phyloP scores from a whole-genome alignment of 53 echinoderm and acorn worm genomes.

The Apostichopus leukothele region DNA sequence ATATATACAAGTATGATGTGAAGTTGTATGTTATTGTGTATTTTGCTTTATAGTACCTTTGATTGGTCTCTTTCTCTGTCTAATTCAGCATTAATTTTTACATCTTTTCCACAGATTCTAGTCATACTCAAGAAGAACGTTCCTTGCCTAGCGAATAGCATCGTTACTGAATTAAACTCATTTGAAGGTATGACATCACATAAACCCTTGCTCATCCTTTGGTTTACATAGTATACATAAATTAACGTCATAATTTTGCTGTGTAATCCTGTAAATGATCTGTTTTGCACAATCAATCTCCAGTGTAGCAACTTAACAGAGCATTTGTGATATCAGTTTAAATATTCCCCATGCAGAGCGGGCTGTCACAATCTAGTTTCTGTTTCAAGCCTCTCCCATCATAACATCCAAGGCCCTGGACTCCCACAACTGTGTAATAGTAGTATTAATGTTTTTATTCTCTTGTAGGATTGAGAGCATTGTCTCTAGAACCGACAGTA shows the following conservation, averaged over 20 bases:
- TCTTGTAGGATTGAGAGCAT: constrained; percentile 22
- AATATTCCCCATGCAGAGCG: no score
- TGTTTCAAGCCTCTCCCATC: background rate
- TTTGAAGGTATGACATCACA: constrained; percentile 47
- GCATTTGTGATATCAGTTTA: no score
- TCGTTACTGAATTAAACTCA: constrained; percentile 40
- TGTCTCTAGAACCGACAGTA: background rate
- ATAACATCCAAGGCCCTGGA: constrained; percentile 50
- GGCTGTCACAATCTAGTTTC: no score
- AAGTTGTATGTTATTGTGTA: no score
- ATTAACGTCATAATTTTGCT: no score
- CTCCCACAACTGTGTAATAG: constrained; percentile 63
- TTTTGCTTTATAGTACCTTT: no score
- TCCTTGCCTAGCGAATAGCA: constrained; percentile 43
- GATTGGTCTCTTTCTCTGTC: no score
- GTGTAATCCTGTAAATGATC: no score
- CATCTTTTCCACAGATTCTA: constrained; percentile 45
- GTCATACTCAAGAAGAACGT: constrained; percentile 56
- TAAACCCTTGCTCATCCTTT: background rate
- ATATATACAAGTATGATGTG: no score
- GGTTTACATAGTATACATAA: no score
- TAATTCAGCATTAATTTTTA: background rate
- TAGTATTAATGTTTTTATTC: background rate
- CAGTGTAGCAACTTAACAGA: no score
- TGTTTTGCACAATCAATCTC: no score